phyloP scores from a whole-genome alignment of 2,113 vertebrate genomes.

The Ophiodon elongatus region DNA sequence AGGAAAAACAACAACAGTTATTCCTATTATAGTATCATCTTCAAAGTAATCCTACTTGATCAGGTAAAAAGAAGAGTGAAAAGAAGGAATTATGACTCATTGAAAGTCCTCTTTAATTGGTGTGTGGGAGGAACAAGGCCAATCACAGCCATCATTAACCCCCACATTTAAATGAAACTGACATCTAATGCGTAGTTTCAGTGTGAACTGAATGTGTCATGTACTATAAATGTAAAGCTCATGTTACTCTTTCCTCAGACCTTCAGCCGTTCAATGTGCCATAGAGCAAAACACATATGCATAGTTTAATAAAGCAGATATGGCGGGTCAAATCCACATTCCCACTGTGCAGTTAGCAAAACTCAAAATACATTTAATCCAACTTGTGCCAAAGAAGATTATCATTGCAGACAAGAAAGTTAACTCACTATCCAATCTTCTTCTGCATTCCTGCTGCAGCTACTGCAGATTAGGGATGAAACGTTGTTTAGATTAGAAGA shows the following conservation, averaged over 20 bases:
- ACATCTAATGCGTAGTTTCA: slow-evolving; percentile 14
- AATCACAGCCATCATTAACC: slow-evolving; percentile 14
- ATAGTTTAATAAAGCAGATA: not conserved
- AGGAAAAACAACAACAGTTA: slow-evolving; percentile 22
- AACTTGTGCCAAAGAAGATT: slow-evolving; percentile 35
- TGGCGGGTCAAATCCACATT: not conserved
- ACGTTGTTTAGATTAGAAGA: slow-evolving; percentile 47
- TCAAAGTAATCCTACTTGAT: slow-evolving; percentile 51
- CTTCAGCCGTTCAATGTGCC: not conserved
- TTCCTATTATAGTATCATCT: not conserved
- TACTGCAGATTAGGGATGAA: slow-evolving; percentile 46
- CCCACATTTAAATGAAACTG: slow-evolving; percentile 14
- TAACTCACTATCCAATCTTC: slow-evolving; percentile 32
- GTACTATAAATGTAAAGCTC: not conserved
- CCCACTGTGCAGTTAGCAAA: slow-evolving; percentile 7
- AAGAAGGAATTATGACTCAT: slow-evolving; percentile 47
- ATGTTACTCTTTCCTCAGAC: not conserved
- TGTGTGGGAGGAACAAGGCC: slow-evolving; percentile 38
- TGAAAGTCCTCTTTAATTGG: slow-evolving; percentile 39
- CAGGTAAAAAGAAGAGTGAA: slow-evolving; percentile 31
- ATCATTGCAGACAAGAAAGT: slow-evolving; percentile 52
- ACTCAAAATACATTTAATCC: slow-evolving; percentile 35
- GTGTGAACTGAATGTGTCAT: slow-evolving; percentile 13
- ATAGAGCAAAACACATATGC: not conserved
- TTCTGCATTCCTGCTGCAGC: slow-evolving; percentile 22